Percentiles rank a stretch among this genome's conserved stretches.
Evolutionary conservation across 2,797 vertebrate species (phyloP).

Genomic region (Enteromius unitaeniatus): DNA sequence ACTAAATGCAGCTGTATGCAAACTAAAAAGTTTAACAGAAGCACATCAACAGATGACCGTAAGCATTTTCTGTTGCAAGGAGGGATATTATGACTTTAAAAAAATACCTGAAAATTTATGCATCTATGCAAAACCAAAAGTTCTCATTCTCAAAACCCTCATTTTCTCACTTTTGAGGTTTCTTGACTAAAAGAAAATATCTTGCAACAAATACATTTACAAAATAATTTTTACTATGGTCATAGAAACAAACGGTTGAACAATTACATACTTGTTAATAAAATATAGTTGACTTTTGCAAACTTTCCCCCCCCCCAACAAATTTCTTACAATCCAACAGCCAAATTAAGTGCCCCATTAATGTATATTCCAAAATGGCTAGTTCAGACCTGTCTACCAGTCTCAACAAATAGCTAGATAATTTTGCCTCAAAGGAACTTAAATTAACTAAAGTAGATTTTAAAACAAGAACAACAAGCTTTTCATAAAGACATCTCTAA

Average conservation of each 20-base stretch:
- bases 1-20: background rate
- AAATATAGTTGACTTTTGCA: conserved; percentile 20
- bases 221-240: conserved; percentile 12
- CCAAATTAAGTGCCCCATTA: background rate
- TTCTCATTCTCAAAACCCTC: background rate
- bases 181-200: background rate
- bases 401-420: background rate
- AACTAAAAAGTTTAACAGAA: background rate
- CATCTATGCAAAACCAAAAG: background rate
- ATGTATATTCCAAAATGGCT: background rate
- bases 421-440: background rate
- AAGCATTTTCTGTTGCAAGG: background rate
- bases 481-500: background rate
- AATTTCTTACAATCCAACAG: background rate
- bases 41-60: background rate
- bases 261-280: conserved; percentile 19
- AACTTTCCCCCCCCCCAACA: background rate
- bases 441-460: background rate
- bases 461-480: background rate
- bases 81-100: background rate
- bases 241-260: background rate
- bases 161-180: background rate
- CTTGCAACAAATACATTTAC: background rate
- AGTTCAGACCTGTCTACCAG: background rate
- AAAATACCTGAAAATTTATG: background rate